A percentile compares a stretch with the other conserved stretches of the same genome.
These are phyloP conservation scores for Trachemys scripta DNA, from an alignment of 2,113 vertebrate species.

Conservation along the genomic window DNA sequence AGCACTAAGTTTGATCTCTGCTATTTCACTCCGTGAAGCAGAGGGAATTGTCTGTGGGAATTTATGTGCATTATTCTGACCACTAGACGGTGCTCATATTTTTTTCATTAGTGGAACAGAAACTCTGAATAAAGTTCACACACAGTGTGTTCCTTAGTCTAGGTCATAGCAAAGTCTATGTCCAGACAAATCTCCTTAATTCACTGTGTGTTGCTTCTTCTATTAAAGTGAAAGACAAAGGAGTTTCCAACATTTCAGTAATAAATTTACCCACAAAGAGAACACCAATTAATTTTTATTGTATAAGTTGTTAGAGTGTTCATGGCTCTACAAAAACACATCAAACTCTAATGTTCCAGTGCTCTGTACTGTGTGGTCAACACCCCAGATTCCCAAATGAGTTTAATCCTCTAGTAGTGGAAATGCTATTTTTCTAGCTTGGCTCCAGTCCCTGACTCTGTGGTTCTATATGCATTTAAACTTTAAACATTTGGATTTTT, in stretches of 20 bases:
- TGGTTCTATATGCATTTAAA: conserved; percentile 25
- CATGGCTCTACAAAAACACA: conserved; percentile 2
- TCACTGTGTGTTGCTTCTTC: conserved; percentile 8
- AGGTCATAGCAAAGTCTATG: neutral
- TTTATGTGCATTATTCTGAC: conserved; percentile 3
- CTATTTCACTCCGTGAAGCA: neutral
- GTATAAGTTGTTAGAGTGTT: neutral
- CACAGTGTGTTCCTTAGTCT: neutral
- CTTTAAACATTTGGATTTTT: conserved; percentile 30
- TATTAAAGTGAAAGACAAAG: conserved; percentile 16
- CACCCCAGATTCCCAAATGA: neutral
- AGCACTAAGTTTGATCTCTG: neutral
- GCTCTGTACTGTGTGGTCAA: neutral
- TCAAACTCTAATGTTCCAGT: neutral
- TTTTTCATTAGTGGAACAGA: conserved; percentile 2
- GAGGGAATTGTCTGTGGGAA: neutral
- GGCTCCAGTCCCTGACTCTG: neutral
- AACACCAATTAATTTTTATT: neutral
- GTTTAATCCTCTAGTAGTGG: neutral
- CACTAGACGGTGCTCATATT: conserved; percentile 22
- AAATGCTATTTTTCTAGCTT: conserved; percentile 36
- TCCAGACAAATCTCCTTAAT: neutral
- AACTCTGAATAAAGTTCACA: conserved; percentile 1
- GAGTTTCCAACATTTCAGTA: neutral
- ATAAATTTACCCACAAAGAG: conserved; percentile 13